A percentile compares a stretch with the other conserved stretches of the same genome.
These are phyloP conservation scores for Sinocyclocheilus maitianheensis DNA, from an alignment of 2,113 vertebrate genomes.

Conservation along the genomic window DNA sequence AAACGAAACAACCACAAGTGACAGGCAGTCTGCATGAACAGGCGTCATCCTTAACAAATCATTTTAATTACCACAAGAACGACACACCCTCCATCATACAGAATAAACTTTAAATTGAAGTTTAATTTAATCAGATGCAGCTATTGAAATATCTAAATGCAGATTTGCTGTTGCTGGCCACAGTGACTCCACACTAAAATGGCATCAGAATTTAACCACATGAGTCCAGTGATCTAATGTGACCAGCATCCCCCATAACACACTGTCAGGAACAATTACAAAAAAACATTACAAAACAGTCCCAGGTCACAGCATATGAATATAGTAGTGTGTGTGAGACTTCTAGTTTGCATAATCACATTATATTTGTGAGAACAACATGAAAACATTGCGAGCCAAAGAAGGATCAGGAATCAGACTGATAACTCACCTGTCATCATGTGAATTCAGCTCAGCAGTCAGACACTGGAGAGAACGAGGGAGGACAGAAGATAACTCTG, in stretches of 20 bases:
- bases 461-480: constrained; percentile 34
- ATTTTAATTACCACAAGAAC: background rate
- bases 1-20: background rate
- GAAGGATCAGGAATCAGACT: constrained; percentile 29
- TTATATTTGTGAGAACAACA: constrained; percentile 30
- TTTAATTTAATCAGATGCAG: background rate
- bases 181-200: constrained; percentile 13
- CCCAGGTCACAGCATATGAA: background rate
- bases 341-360: constrained; percentile 4
- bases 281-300: constrained; percentile 18
- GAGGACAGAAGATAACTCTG: constrained; percentile 46
- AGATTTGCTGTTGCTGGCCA: constrained; percentile 24
- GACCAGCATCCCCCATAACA: constrained; percentile 21
- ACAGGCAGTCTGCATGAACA: background rate
- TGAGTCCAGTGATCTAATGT: constrained; percentile 48
- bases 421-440: constrained; percentile 77
- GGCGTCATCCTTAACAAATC: background rate
- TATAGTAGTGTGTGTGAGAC: background rate
- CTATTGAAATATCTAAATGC: background rate
- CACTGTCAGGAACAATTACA: background rate
- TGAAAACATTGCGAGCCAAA: constrained; percentile 50
- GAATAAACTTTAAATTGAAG: background rate
- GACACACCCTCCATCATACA: constrained; percentile 3
- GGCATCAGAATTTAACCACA: constrained; percentile 24
- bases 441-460: constrained; percentile 66